These are phyloP conservation scores for Prochilodus magdalenae DNA, from an alignment of 2,113 vertebrate genomes.

Conservation along the genomic window DNA sequence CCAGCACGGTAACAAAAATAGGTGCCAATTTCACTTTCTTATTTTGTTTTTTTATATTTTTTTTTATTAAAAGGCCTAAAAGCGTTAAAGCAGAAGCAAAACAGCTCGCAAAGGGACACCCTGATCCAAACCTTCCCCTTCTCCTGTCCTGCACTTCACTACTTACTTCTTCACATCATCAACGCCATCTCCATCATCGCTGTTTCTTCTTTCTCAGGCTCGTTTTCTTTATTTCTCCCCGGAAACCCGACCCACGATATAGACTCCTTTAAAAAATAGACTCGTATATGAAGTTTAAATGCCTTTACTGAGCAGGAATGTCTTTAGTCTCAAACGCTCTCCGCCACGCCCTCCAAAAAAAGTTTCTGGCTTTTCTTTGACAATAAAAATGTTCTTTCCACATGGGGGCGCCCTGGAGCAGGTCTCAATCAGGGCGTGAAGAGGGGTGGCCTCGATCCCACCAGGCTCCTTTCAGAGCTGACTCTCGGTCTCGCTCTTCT, in stretches of 20 bases:
- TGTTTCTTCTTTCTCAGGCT: background rate
- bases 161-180: constrained; percentile 19
- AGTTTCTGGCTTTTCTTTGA: background rate
- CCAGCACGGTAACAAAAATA: constrained; percentile 47
- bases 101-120: background rate
- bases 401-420: background rate
- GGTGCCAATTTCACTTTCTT: constrained; percentile 36
- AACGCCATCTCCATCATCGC: background rate
- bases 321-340: constrained; percentile 54
- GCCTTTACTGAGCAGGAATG: constrained; percentile 54
- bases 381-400: constrained; percentile 33
- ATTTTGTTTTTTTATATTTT: background rate
- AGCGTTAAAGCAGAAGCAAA: constrained; percentile 2
- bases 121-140: background rate
- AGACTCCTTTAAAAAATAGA: constrained; percentile 61
- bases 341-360: constrained; percentile 18
- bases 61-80: background rate
- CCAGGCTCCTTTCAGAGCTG: constrained; percentile 66
- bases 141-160: background rate
- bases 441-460: background rate
- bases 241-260: constrained; percentile 34
- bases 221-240: background rate
- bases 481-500: constrained; percentile 68
- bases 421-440: background rate
- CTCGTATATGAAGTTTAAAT: constrained; percentile 58